Conservation (phyloP, 2,797 vertebrate genomes). For the Aulostomus chinensis region DNA sequence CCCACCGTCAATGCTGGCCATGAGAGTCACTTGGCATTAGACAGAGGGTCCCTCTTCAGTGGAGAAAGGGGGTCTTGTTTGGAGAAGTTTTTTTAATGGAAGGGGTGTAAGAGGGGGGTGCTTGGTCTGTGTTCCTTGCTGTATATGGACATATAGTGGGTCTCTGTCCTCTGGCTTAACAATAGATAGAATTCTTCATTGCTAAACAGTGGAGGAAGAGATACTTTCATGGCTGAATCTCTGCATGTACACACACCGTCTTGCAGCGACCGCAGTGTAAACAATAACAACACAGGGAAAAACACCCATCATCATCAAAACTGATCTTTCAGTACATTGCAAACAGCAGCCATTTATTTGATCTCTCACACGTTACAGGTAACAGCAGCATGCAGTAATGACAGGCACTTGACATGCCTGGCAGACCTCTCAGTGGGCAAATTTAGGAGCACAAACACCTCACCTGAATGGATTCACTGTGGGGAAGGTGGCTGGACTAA, state of each 20-base stretch:
- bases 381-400: conserved; percentile 12
- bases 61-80: conserved; percentile 95
- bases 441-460: conserved; percentile 25
- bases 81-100: conserved; percentile 65
- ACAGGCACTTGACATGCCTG: conserved; percentile 20
- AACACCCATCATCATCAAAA: too few species aligned
- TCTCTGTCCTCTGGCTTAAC: conserved; percentile 85
- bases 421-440: background rate
- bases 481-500: conserved; percentile 26
- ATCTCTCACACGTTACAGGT: conserved; percentile 14
- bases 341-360: too few species aligned
- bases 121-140: conserved; percentile 63
- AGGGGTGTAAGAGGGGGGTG: conserved; percentile 43
- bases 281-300: too few species aligned
- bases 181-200: conserved; percentile 86
- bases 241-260: too few species aligned
- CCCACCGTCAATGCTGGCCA: conserved; percentile 90
- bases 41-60: conserved; percentile 96
- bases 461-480: conserved; percentile 62
- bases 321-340: background rate
- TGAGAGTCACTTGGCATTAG: conserved; percentile 93
- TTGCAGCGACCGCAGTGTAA: too few species aligned
- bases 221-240: too few species aligned
- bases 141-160: conserved; percentile 84
- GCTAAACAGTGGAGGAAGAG: conserved; percentile 18